phyloP scores from a whole-genome alignment of 2,797 vertebrate genomes.

The Gallinago solitaria region DNA sequence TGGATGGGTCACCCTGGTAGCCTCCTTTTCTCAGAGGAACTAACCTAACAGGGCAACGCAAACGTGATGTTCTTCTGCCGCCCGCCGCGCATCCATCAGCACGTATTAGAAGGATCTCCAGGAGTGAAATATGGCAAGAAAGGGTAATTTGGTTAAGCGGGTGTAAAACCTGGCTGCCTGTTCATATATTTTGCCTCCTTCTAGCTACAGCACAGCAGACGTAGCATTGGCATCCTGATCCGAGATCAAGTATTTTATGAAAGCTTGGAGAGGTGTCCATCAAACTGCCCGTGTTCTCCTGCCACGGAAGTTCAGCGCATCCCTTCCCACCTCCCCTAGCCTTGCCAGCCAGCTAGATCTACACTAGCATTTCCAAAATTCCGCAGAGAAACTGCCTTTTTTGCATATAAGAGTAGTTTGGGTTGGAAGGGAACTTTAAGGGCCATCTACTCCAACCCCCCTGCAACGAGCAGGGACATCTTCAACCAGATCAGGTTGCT shows the following conservation, averaged over 20 bases:
- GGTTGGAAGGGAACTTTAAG: neutral
- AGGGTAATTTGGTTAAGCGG: neutral
- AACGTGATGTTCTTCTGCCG: conserved; percentile 21
- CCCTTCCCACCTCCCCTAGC: neutral
- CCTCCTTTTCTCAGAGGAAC: conserved; percentile 30
- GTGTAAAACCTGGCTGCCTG: neutral
- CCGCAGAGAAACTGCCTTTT: neutral
- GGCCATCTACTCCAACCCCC: neutral
- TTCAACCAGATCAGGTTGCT: neutral
- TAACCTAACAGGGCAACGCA: neutral
- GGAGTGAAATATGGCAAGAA: neutral
- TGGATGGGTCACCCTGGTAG: conserved; percentile 11
- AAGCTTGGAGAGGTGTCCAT: neutral
- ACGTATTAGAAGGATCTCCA: neutral
- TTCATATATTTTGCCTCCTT: neutral
- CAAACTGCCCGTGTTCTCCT: neutral
- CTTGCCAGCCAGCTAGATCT: neutral
- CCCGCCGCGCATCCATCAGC: neutral
- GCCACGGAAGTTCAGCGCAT: neutral
- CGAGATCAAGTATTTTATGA: neutral
- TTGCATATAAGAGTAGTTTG: neutral
- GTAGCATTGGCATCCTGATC: neutral
- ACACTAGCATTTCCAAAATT: neutral
- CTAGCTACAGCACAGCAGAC: neutral
- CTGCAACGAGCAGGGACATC: neutral